These are phyloP conservation scores for Geotrupes spiniger DNA, from an alignment of 2,888 invertebrate genomes.

Conservation along the genomic window DNA sequence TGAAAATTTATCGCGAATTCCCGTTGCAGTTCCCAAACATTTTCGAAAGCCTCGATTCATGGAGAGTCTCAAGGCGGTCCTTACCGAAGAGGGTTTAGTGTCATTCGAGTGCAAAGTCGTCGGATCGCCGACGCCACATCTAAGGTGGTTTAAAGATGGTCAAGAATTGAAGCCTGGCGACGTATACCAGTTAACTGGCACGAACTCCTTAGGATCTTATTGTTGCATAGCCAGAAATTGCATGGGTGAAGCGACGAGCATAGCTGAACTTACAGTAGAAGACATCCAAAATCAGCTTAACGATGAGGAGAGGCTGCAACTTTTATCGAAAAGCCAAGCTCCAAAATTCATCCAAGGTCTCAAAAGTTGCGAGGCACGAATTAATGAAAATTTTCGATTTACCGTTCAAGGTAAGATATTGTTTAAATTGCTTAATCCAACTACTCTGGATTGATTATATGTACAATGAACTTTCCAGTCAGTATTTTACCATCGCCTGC, in stretches of 20 bases:
- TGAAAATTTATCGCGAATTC: slow-evolving; percentile 3
- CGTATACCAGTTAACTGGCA: slow-evolving; percentile 87
- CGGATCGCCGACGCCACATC: slow-evolving; percentile 82
- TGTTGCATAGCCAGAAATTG: slow-evolving; percentile 87
- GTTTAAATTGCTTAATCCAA: slow-evolving; percentile 5
- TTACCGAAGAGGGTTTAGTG: slow-evolving; percentile 88
- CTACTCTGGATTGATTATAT: slow-evolving; percentile 24
- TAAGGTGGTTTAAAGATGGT: slow-evolving; percentile 91
- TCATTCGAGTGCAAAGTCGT: slow-evolving; percentile 93
- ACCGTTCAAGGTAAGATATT: slow-evolving; percentile 66
- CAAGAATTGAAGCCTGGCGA: slow-evolving; percentile 89
- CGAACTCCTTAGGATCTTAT: slow-evolving; percentile 84
- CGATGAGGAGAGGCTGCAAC: slow-evolving; percentile 77
- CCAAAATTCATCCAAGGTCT: slow-evolving; percentile 80
- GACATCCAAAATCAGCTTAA: slow-evolving; percentile 87
- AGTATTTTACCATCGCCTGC: slow-evolving; percentile 77
- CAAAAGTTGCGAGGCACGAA: slow-evolving; percentile 77
- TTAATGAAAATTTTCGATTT: slow-evolving; percentile 79
- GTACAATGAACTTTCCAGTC: slow-evolving; percentile 53
- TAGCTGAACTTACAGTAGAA: slow-evolving; percentile 83
- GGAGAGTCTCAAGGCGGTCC: slow-evolving; percentile 83
- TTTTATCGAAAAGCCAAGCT: slow-evolving; percentile 74
- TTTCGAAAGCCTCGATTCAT: slow-evolving; percentile 86
- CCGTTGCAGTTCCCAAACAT: slow-evolving; percentile 78
- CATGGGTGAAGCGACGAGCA: slow-evolving; percentile 86